These are phyloP conservation scores for Varecia variegata DNA, from an alignment of 2,797 vertebrate genomes.

Conservation along the genomic window DNA sequence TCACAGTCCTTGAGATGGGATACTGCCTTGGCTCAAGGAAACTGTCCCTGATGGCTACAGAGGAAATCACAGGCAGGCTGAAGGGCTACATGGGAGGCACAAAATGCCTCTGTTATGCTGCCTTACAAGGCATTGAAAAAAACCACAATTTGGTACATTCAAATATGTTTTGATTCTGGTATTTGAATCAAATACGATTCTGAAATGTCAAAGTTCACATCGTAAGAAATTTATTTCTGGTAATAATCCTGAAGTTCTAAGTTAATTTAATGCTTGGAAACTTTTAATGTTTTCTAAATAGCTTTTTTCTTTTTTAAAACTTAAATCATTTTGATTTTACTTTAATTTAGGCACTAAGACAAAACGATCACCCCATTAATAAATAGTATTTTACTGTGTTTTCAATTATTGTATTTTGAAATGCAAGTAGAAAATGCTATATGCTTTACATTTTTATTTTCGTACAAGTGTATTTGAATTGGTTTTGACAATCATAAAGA, in stretches of 20 bases:
- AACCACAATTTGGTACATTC: not conserved
- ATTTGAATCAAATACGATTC: not conserved
- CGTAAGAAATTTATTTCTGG: conserved; percentile 13
- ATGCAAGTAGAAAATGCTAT: conserved; percentile 45
- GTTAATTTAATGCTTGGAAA: conserved; percentile 47
- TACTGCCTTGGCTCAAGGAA: not conserved
- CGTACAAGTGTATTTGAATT: conserved; percentile 25
- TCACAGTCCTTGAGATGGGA: not conserved
- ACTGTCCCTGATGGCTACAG: not conserved
- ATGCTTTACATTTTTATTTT: conserved; percentile 41
- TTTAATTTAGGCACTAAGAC: conserved; percentile 1
- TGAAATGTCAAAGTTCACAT: not conserved
- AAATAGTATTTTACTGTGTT: conserved; percentile 27
- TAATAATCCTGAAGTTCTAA: conserved; percentile 34
- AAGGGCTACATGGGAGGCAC: not conserved
- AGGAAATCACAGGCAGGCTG: not conserved
- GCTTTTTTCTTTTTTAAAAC: not conserved
- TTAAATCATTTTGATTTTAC: not conserved
- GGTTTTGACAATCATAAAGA: not conserved
- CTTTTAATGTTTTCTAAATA: conserved; percentile 37
- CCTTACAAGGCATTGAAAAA: not conserved
- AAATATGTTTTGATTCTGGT: not conserved
- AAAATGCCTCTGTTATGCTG: not conserved
- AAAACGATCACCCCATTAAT: conserved; percentile 20
- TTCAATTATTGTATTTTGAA: conserved; percentile 56